Percentiles rank a stretch among this genome's conserved stretches.
Conservation (phyloP, 2,888 invertebrate genomes). For the Exocentrus adspersus region DNA sequence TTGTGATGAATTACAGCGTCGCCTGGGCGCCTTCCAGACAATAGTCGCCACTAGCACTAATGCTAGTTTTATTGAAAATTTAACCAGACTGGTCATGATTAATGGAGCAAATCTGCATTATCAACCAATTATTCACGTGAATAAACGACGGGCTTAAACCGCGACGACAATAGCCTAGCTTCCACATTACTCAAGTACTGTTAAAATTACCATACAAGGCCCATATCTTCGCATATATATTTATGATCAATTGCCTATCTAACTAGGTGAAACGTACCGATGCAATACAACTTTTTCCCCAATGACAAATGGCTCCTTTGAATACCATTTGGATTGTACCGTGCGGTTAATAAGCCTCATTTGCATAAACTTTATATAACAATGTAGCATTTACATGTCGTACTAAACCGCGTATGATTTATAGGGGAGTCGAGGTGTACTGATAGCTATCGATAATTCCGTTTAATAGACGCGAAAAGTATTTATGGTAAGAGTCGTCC, state of each 20-base stretch:
- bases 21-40: not conserved
- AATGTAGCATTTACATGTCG: conserved; percentile 55
- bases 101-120: conserved; percentile 20
- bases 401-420: conserved; percentile 49
- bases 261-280: not conserved
- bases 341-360: conserved; percentile 49
- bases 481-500: conserved; percentile 25
- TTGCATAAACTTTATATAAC: conserved; percentile 55
- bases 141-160: not conserved
- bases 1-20: too few species aligned
- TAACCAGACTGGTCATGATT: conserved; percentile 16
- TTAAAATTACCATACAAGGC: conserved; percentile 29
- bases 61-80: conserved; percentile 20
- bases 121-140: conserved; percentile 16
- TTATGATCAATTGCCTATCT: not conserved
- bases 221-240: not conserved
- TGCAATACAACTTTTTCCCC: conserved; percentile 7
- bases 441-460: conserved; percentile 43
- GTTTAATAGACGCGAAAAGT: conserved; percentile 39
- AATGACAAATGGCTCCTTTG: conserved; percentile 53
- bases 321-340: conserved; percentile 52
- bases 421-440: conserved; percentile 48
- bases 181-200: conserved; percentile 31
- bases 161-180: conserved; percentile 30
- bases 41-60: conserved; percentile 7